Conservation (phyloP, 2,113 vertebrate genomes). For the Anser cygnoides region DNA sequence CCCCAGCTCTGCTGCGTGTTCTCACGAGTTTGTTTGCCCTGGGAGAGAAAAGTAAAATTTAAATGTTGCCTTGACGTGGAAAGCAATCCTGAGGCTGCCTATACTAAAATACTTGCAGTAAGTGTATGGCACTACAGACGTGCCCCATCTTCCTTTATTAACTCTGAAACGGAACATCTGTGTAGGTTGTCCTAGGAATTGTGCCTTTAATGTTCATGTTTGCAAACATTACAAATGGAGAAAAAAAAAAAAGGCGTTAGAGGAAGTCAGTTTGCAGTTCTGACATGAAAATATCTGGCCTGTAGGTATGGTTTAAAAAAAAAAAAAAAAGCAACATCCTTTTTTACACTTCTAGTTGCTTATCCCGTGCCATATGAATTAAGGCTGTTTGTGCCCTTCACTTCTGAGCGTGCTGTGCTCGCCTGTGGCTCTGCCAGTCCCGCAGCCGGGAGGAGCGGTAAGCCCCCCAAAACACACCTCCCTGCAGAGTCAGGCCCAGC, state of each 20-base stretch:
- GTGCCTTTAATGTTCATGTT: background rate
- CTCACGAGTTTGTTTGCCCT: background rate
- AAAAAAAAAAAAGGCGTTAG: background rate
- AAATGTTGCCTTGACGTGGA: fast-evolving
- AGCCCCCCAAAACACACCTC: background rate
- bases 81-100: background rate
- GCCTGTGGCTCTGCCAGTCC: background rate
- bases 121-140: background rate
- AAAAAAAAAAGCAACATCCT: no score
- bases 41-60: background rate
- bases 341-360: background rate
- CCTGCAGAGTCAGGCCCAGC: no score
- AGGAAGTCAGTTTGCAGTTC: background rate
- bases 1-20: background rate
- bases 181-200: background rate
- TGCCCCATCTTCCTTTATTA: background rate
- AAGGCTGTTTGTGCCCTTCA: background rate
- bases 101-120: background rate
- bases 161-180: background rate
- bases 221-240: background rate
- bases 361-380: background rate
- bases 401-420: background rate
- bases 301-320: background rate
- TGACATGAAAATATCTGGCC: background rate
- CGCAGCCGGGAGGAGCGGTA: background rate